These are phyloP conservation scores for Gyrodactylus salaris DNA, from an alignment of 1,140 invertebrate genomes.

Conservation along the genomic window DNA sequence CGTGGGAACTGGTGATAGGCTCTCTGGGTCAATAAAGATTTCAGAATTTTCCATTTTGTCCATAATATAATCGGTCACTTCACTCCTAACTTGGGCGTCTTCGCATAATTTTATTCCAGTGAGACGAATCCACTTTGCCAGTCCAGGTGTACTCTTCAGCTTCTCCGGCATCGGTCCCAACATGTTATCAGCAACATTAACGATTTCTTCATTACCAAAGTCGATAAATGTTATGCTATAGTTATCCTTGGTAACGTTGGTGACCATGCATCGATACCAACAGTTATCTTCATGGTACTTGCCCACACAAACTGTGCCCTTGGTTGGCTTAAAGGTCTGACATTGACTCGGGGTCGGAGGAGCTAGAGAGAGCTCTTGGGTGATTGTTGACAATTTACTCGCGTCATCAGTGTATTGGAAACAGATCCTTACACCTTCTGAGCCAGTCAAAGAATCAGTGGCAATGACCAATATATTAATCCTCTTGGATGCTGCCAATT, in stretches of 20 bases:
- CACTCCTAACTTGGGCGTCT: not conserved
- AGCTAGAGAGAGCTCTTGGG: conserved; percentile 33
- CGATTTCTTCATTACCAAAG: conserved; percentile 5
- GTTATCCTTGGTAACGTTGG: not conserved
- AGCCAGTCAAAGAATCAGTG: not conserved
- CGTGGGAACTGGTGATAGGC: not conserved
- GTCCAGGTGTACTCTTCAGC: not conserved
- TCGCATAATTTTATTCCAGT: not conserved
- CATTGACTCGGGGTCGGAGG: conserved; percentile 47
- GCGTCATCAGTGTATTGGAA: conserved; percentile 44
- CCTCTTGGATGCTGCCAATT: not conserved
- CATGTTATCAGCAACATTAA: not conserved
- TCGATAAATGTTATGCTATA: not conserved
- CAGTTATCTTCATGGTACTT: conserved; percentile 32
- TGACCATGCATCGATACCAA: conserved; percentile 13
- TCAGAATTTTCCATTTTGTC: not conserved
- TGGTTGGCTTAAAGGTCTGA: conserved; percentile 47
- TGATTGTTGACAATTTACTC: conserved; percentile 13
- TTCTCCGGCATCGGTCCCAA: not conserved
- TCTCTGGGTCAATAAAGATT: not conserved
- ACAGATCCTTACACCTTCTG: conserved; percentile 30
- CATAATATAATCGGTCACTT: not conserved
- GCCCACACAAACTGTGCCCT: conserved; percentile 52
- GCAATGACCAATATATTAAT: not conserved
- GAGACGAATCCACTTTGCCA: not conserved